These are phyloP conservation scores for Linepithema humile DNA, from an alignment of 1,140 invertebrate species.

Conservation along the genomic window DNA sequence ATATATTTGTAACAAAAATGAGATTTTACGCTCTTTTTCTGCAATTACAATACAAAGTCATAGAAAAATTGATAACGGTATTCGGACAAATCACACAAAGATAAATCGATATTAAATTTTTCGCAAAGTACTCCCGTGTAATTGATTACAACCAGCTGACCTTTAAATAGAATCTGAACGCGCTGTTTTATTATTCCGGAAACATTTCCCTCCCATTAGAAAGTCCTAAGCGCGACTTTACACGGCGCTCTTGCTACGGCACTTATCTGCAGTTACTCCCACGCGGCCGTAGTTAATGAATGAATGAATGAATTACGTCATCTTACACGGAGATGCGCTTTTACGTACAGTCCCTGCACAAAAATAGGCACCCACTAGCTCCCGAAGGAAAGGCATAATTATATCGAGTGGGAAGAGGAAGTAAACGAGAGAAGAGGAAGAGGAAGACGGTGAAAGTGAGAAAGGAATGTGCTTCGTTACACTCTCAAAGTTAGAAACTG, in stretches of 20 bases:
- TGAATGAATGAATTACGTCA: slow-evolving; percentile 78
- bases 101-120: neutral
- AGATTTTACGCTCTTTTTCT: slow-evolving; percentile 13
- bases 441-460: slow-evolving; percentile 34
- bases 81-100: neutral
- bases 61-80: neutral
- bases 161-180: neutral
- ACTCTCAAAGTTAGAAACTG: neutral
- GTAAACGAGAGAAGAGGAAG: neutral
- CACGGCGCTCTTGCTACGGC: slow-evolving; percentile 45
- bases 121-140: neutral
- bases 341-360: slow-evolving; percentile 56
- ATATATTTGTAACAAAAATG: neutral
- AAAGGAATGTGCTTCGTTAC: neutral
- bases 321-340: slow-evolving; percentile 72
- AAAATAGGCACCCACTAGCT: slow-evolving; percentile 71
- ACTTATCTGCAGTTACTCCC: slow-evolving; percentile 63
- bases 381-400: slow-evolving; percentile 58
- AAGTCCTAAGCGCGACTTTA: slow-evolving; percentile 31
- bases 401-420: slow-evolving; percentile 20
- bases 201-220: neutral
- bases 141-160: slow-evolving; percentile 5
- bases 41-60: neutral
- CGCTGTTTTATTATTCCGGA: neutral
- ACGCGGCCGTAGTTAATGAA: slow-evolving; percentile 70